Percentiles rank a stretch among this genome's conserved stretches.
These are phyloP conservation scores for Illadopsis cleaveri DNA, from an alignment of 2,113 vertebrate genomes.

Conservation along the genomic window DNA sequence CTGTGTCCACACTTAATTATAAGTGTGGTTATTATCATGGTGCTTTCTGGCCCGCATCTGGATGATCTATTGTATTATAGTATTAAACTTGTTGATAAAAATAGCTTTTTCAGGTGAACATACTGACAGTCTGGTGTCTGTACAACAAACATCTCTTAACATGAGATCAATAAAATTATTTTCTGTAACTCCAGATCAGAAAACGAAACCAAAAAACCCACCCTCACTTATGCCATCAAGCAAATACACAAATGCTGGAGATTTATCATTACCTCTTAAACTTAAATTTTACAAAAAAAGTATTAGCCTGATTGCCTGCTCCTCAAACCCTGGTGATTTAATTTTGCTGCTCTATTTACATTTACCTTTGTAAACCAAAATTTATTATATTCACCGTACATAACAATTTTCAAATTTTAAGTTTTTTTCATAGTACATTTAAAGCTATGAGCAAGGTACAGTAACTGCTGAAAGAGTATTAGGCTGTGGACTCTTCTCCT, in stretches of 20 bases:
- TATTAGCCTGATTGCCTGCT: not conserved
- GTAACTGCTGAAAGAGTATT: not conserved
- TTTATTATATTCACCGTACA: not conserved
- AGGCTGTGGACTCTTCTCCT: not conserved
- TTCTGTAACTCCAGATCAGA: not conserved
- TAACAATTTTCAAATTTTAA: not conserved
- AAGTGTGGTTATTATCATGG: not conserved
- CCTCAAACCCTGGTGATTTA: not conserved
- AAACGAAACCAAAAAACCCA: not conserved
- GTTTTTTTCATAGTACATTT: not conserved
- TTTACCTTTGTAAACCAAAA: not conserved
- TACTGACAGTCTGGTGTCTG: not conserved
- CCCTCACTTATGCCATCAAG: not conserved
- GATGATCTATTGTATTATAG: not conserved
- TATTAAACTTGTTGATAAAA: not conserved
- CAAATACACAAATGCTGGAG: not conserved
- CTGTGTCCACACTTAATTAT: rapidly evolving
- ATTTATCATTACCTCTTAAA: not conserved
- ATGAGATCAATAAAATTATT: not conserved
- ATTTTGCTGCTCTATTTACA: not conserved
- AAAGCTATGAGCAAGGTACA: not conserved
- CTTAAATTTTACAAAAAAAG: not conserved
- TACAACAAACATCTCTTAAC: not conserved
- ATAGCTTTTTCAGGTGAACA: not conserved
- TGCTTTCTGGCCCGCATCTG: not conserved